Evolutionary conservation across 1,140 invertebrate genomes (phyloP).

Genomic region (Trissolcus basalis): DNA sequence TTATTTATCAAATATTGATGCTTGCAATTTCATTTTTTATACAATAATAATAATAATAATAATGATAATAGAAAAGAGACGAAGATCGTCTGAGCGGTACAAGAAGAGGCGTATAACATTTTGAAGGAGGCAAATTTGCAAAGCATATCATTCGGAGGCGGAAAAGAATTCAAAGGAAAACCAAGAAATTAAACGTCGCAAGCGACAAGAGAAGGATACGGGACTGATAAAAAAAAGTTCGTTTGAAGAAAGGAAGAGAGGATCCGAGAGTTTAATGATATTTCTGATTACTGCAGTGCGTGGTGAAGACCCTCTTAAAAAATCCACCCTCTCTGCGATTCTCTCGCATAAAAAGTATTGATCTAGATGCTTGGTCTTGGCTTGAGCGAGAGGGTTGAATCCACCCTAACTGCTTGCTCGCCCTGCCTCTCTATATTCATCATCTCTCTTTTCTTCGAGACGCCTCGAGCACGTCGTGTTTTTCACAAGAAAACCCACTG

Average conservation of each 20-base stretch:
- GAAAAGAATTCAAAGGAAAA: conserved; percentile 57
- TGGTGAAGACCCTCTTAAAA: conserved; percentile 60
- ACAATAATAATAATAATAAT: conserved; percentile 16
- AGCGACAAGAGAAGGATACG: not conserved
- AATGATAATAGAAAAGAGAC: conserved; percentile 45
- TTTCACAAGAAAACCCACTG: conserved; percentile 52
- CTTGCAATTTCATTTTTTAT: conserved; percentile 1
- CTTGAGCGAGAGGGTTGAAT: conserved; percentile 72
- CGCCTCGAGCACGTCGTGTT: conserved; percentile 49
- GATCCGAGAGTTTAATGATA: conserved; percentile 75
- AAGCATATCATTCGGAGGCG: conserved; percentile 42
- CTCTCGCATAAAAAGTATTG: conserved; percentile 75
- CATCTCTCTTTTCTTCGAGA: conserved; percentile 50
- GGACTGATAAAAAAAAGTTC: conserved; percentile 20
- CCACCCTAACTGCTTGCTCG: conserved; percentile 69
- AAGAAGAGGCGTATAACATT: conserved; percentile 25
- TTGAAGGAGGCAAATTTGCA: conserved; percentile 48
- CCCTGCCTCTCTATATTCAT: conserved; percentile 63
- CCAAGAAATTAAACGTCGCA: conserved; percentile 60
- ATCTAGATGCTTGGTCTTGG: conserved; percentile 64
- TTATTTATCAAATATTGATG: no score
- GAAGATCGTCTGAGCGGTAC: conserved; percentile 30
- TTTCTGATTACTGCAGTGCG: conserved; percentile 72
- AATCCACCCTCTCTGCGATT: conserved; percentile 54
- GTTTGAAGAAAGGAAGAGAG: conserved; percentile 60